Base-by-base conservation (phyloP, 1,140 invertebrate species). In the Zaprionus vittiger region DNA sequence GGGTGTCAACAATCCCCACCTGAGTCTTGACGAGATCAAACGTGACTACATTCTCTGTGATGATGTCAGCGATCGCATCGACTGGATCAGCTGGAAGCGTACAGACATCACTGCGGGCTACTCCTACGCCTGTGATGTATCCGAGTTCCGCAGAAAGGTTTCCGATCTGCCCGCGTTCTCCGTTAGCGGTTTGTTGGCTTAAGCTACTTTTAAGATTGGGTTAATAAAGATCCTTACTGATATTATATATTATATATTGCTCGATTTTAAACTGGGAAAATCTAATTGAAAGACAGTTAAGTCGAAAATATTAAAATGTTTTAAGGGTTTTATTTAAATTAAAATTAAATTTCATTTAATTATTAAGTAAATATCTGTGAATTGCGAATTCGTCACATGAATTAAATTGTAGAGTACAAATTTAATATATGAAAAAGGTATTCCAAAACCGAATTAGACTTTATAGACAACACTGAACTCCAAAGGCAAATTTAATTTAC, bases 51-150 rank as follows among this genome's bases (percentile, higher is more conserved):
- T 93, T 15, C 80, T 95, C 31, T 95, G 95, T 76, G 69, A 76
- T 2, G 93, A 95, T 90, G 89, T 95, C 26, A 93, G 93, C 34
- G 74, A 90, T n/a, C 80, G 76, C 63, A 93, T 94, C 44, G 82
- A 78, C 31, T 95, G 94, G 93, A 73, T 95, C 7, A 90, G 73
- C 49, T 94, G 94, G 94, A 79, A 91, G 24, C 79, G 85, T 3
- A 80, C 93, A 5, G 93, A 94, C 76, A 93, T 95, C 41, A 91
- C 82, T 12, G 80, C 93, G 4, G 96, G 96, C 1, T 95, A 95
- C 80, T 94, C 94, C 17, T 96, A 96, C 79, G 95, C 95, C 62
- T 96, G 96, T 82, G 93, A 93, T 5, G 93, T 96, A 14, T 71
- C 93, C 37, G 94, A 95, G 67, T 94, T 96, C 80, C 93, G 94